Evolutionary conservation across 2,888 invertebrate species (phyloP), one percentile per base, ranked within the genome.

Genomic region (Cephus nigrinus): DNA sequence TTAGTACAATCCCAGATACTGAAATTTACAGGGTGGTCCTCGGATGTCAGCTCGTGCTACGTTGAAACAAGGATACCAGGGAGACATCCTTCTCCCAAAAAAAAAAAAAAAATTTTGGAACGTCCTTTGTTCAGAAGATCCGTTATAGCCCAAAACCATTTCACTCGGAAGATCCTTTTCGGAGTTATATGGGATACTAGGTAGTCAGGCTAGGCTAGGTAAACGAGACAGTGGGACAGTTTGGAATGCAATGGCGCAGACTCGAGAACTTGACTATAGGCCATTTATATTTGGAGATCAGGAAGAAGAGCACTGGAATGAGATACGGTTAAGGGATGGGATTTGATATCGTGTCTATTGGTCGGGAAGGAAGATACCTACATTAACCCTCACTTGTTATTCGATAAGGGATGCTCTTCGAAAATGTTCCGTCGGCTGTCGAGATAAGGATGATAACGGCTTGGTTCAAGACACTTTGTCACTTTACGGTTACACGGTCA

Each of bases 371-470:
- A 80, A 83, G 84, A 86, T 86, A 87, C 85, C 84, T 88, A 88
- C 88, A 89, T 89, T 89, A 89, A 87, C 86, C 82, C 86, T 81
- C 84, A 84, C 88, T 88, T 88, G 88, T 88, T 87, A 86, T 79
- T 79, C 84, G 88, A 88, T 88, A 89, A 88, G 85, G 82, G 81
- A 85, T 81, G 82, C 69, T 78, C 82, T 78, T 84, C 88, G 87
- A 87, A 88, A 88, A 86, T 82, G 83, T 77, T 82, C 82, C 83
- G 84, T 84, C 83, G 82, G 82, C 80, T 75, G 77, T 85, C 86
- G 35, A 74, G 88, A 89, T 89, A 87, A 86, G 82, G 84, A 83
- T 87, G 89, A 89, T 89, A 88, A 86, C 87, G 86, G 84, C 82
- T 76, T 82, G 83, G 71, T 31, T 11, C 12, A 12, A 9, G 71